phyloP scores from a whole-genome alignment of 2,797 vertebrate genomes.

The Luscinia megarhynchos region DNA sequence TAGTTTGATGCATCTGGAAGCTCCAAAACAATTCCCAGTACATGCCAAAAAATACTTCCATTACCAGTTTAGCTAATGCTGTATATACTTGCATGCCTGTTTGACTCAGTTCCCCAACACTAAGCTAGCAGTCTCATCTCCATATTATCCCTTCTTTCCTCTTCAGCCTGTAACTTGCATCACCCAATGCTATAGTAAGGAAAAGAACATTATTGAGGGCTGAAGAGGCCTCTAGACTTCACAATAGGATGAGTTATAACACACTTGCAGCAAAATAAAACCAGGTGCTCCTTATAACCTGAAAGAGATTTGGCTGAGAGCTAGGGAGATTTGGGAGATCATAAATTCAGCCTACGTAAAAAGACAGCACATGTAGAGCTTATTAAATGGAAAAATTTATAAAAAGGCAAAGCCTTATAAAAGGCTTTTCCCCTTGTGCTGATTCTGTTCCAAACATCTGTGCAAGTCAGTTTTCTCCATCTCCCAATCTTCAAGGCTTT shows the following conservation, averaged over 20 bases:
- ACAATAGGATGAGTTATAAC: background rate
- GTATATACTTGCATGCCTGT: background rate
- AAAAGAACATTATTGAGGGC: background rate
- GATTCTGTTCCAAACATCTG: background rate
- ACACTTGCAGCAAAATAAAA: background rate
- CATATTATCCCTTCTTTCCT: background rate
- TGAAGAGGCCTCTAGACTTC: background rate
- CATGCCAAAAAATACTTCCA: background rate
- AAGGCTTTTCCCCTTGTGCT: background rate
- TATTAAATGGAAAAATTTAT: background rate
- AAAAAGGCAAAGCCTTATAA: background rate
- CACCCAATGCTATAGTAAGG: background rate
- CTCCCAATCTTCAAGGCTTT: background rate
- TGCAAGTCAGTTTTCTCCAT: background rate
- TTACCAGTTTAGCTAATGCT: background rate
- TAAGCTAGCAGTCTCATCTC: background rate
- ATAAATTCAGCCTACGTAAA: background rate
- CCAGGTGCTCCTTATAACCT: background rate
- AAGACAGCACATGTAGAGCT: background rate
- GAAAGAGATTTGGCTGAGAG: background rate
- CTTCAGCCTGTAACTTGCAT: background rate
- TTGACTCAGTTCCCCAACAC: background rate
- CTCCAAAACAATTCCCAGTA: background rate
- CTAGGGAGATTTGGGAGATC: background rate
- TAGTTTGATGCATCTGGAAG: background rate